Percentiles rank a stretch among this genome's conserved stretches.
Conservation (phyloP, 2,113 vertebrate species). For the Perognathus longimembris region DNA sequence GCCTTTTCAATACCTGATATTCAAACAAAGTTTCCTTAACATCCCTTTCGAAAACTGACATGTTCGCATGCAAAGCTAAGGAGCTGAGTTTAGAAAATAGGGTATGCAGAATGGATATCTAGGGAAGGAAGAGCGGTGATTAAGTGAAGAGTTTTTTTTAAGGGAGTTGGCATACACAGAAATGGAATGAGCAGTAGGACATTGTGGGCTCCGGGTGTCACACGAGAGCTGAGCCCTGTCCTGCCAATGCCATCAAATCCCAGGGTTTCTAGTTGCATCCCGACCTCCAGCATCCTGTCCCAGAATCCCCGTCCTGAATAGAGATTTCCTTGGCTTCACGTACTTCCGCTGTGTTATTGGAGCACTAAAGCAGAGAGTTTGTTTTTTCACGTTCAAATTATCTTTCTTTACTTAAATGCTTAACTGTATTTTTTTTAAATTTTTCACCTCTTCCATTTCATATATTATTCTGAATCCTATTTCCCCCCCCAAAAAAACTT, state of each 20-base stretch:
- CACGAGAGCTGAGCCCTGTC: background rate
- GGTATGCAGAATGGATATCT: background rate
- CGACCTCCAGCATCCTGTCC: background rate
- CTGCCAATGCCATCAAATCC: background rate
- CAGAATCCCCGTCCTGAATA: background rate
- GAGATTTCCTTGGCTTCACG: background rate
- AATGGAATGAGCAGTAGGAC: accelerated
- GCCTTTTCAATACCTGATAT: constrained; percentile 55
- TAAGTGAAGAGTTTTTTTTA: background rate
- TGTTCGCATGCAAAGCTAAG: constrained; percentile 43
- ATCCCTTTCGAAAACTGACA: constrained; percentile 68
- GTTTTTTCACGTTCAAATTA: background rate
- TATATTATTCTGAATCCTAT: background rate
- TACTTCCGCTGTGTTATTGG: background rate
- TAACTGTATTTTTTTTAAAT: too few relatives aligned
- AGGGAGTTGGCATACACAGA: too few relatives aligned
- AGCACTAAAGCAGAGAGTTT: background rate
- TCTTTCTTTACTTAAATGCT: background rate
- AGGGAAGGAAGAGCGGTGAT: background rate
- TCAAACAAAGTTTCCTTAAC: constrained; percentile 75
- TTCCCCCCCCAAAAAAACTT: too few relatives aligned
- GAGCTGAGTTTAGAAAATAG: constrained; percentile 65
- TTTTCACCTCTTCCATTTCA: background rate
- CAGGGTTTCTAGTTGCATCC: background rate
- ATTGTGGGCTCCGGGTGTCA: accelerated